A percentile compares a stretch with the other conserved stretches of the same genome.
Conservation (phyloP, 1,140 invertebrate genomes). For the Macrosteles quadrilineatus region DNA sequence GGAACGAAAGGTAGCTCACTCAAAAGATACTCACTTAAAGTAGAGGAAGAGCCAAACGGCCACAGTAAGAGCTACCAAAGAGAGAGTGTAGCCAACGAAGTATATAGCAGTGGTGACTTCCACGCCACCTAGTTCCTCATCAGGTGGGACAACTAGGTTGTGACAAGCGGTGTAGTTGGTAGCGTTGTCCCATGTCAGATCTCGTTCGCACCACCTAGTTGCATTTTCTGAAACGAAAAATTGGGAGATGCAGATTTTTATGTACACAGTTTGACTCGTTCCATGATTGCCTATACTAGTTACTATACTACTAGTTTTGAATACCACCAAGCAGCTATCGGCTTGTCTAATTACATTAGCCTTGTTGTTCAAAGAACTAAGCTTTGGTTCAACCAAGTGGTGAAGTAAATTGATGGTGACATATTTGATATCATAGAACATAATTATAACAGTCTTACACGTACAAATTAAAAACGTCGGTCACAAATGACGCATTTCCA, state of each 20-base stretch:
- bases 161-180: constrained; percentile 67
- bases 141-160: constrained; percentile 41
- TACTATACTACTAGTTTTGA: no score
- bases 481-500: no score
- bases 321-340: no score
- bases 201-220: constrained; percentile 62
- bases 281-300: no score
- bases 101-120: constrained; percentile 68
- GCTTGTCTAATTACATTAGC: no score
- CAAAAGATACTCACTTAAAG: constrained; percentile 83
- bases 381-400: no score
- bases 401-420: no score
- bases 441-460: no score
- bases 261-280: constrained; percentile 10
- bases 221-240: constrained; percentile 70
- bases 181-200: constrained; percentile 69
- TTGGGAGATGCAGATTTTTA: not conserved
- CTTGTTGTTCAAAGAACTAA: no score
- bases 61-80: constrained; percentile 71
- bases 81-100: constrained; percentile 73
- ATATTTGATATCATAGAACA: no score
- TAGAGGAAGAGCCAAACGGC: constrained; percentile 80
- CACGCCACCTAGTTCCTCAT: constrained; percentile 43
- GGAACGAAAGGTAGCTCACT: no score
- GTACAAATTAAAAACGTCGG: no score